Conservation (phyloP, 2,113 vertebrate genomes). For the Tamias sibiricus region DNA sequence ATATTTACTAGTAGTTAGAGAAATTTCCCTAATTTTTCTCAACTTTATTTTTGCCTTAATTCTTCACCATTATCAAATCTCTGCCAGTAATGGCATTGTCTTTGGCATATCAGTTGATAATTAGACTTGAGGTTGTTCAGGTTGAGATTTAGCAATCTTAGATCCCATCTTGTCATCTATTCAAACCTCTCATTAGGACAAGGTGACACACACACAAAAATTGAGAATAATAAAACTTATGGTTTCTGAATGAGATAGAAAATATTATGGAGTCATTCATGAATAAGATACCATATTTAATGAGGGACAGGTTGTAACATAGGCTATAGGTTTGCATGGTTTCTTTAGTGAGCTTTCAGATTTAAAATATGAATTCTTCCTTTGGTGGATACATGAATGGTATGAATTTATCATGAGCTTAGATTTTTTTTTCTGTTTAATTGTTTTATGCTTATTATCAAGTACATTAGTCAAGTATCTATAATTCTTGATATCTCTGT, state of each 20-base stretch:
- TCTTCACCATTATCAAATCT: not conserved
- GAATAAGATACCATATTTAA: not conserved
- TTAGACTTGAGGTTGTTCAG: not conserved
- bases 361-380: conserved; percentile 10
- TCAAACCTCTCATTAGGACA: not conserved
- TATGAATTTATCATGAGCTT: not conserved
- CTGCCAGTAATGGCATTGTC: not conserved
- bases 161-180: not conserved
- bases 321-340: not conserved
- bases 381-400: not conserved
- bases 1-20: not conserved
- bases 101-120: not conserved
- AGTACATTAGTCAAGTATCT: not conserved
- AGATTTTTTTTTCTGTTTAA: not conserved
- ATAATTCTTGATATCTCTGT: not conserved
- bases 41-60: conserved; percentile 20
- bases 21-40: not conserved
- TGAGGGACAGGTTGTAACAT: not conserved
- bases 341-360: not conserved
- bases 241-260: not conserved
- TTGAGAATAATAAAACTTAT: not conserved
- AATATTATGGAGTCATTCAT: not conserved
- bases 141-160: not conserved
- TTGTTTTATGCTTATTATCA: not conserved
- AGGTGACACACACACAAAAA: not conserved